These are phyloP conservation scores for Phymanthus crucifer DNA, from an alignment of 92 coral and sea anemone species.

Conservation along the genomic window DNA sequence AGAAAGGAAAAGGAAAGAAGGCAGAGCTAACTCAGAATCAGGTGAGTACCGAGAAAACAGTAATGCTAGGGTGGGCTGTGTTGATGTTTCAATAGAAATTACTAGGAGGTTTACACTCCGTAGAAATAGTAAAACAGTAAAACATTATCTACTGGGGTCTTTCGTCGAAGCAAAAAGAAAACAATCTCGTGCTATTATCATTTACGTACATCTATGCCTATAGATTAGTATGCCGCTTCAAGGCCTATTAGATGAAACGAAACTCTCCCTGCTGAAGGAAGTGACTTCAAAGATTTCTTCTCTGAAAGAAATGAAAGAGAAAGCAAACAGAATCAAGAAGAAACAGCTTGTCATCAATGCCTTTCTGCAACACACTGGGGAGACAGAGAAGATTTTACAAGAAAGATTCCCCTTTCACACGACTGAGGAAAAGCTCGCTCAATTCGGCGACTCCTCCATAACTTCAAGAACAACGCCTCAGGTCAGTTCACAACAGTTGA, in stretches of 20 bases:
- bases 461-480: no score
- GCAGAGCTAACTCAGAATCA: neutral
- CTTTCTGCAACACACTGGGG: slow-evolving; percentile 32
- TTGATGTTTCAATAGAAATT: no score
- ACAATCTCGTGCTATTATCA: no score
- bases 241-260: slow-evolving; percentile 28
- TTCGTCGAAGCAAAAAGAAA: neutral
- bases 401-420: slow-evolving; percentile 50
- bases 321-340: slow-evolving; percentile 20
- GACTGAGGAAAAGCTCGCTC: slow-evolving; percentile 47
- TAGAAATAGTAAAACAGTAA: no score
- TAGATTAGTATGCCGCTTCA: slow-evolving; percentile 45
- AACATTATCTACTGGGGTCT: neutral
- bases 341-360: slow-evolving; percentile 26
- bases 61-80: no score
- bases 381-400: slow-evolving; percentile 31
- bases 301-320: slow-evolving; percentile 33
- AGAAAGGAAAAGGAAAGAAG: neutral
- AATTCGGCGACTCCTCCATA: slow-evolving; percentile 24
- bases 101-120: no score
- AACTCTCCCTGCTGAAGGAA: slow-evolving; percentile 25
- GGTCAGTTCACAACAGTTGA: no score
- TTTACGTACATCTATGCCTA: neutral
- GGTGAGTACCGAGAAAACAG: neutral
- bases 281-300: slow-evolving; percentile 6